These are phyloP conservation scores for Tympanuchus pallidicinctus DNA, from an alignment of 2,113 vertebrate species.

Conservation along the genomic window DNA sequence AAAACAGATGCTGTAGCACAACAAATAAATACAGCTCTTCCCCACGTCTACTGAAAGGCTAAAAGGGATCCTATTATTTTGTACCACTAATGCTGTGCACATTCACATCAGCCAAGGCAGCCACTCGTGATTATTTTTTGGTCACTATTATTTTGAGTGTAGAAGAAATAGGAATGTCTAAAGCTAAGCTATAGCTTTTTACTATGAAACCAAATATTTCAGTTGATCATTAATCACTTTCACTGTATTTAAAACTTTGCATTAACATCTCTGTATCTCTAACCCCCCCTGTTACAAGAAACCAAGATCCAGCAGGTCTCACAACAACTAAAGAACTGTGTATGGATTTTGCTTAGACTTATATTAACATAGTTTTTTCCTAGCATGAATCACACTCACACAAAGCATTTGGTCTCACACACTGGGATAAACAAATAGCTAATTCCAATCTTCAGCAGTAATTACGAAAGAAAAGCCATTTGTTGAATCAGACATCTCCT, in stretches of 20 bases:
- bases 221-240: not conserved
- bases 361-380: rapidly evolving
- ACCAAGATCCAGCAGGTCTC: not conserved
- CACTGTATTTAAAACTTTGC: not conserved
- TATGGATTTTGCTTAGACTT: not conserved
- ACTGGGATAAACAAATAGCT: not conserved
- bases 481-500: not conserved
- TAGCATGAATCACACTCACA: not conserved
- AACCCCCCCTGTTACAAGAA: not conserved
- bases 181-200: not conserved
- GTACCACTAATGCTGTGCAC: too few relatives aligned
- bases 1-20: not conserved
- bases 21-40: not conserved
- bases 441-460: not conserved
- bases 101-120: not conserved
- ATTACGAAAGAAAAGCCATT: not conserved
- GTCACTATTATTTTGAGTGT: not conserved
- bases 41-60: not conserved
- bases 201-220: not conserved
- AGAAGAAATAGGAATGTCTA: not conserved
- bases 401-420: not conserved
- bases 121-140: not conserved
- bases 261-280: not conserved
- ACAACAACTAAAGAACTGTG: not conserved
- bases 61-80: not conserved